Percentiles rank a stretch among this genome's conserved stretches.
phyloP scores from a whole-genome alignment of 2,113 vertebrate species.

The Pleuronectes platessa region DNA sequence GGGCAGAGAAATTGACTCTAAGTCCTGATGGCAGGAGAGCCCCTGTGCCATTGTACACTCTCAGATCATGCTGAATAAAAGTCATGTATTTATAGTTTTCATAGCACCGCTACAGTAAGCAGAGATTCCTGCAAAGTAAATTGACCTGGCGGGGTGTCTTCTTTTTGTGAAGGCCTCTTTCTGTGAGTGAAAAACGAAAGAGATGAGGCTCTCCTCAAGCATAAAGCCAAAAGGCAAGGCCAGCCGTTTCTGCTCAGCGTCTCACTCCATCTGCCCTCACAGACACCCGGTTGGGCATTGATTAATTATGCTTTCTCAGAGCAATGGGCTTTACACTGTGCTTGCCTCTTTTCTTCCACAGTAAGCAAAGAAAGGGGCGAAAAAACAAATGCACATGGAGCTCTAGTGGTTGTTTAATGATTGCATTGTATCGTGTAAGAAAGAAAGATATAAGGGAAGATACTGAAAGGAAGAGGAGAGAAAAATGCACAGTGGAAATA shows the following conservation, averaged over 20 bases:
- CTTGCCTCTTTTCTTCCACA: slow-evolving; percentile 46
- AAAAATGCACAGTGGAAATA: neutral
- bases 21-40: slow-evolving; percentile 71
- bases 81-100: slow-evolving; percentile 73
- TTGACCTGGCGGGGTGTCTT: slow-evolving; percentile 57
- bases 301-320: slow-evolving; percentile 72
- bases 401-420: neutral
- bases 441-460: neutral
- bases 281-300: slow-evolving; percentile 56
- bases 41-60: slow-evolving; percentile 52
- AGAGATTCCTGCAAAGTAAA: slow-evolving; percentile 63
- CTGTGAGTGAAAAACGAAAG: slow-evolving; percentile 64
- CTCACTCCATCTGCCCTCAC: slow-evolving; percentile 69
- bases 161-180: slow-evolving; percentile 56
- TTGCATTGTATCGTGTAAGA: neutral
- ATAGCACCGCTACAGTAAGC: slow-evolving; percentile 59
- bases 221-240: slow-evolving; percentile 64
- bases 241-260: slow-evolving; percentile 61
- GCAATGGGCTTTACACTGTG: slow-evolving; percentile 42
- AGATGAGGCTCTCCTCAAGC: slow-evolving; percentile 61
- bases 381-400: slow-evolving; percentile 10
- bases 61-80: slow-evolving; percentile 68
- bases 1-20: slow-evolving; percentile 76
- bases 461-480: neutral
- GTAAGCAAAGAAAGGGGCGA: slow-evolving; percentile 1